Conservation (phyloP, 2,888 invertebrate species). For the Julus scanicus region DNA sequence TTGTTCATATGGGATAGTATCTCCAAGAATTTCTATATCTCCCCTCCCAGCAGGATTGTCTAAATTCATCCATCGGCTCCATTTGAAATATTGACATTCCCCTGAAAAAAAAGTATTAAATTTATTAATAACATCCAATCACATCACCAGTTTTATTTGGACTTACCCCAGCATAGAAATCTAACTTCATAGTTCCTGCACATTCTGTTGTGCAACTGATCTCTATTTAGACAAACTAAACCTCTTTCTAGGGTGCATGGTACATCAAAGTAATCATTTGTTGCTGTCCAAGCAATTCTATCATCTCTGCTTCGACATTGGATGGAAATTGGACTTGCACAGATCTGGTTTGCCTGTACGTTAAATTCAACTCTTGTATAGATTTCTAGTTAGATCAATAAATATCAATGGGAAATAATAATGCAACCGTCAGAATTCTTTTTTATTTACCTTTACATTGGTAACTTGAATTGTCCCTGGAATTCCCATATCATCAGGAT, state of each 20-base stretch:
- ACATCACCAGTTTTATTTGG: background rate
- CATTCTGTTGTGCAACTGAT: constrained; percentile 3
- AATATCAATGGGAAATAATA: background rate
- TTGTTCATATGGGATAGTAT: constrained; percentile 48
- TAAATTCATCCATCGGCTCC: constrained; percentile 50
- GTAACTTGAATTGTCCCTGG: constrained; percentile 50
- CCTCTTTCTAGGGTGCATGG: constrained; percentile 44
- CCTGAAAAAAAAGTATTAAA: constrained; percentile 36
- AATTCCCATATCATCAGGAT: constrained; percentile 48
- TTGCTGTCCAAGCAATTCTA: constrained; percentile 40
- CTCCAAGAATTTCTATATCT: constrained; percentile 53
- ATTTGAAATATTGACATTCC: constrained; percentile 30
- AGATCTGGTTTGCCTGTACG: background rate
- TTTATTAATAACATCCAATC: background rate
- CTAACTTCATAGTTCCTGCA: constrained; percentile 54
- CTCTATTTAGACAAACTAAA: constrained; percentile 47
- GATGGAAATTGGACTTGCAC: constrained; percentile 49
- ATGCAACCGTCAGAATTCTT: background rate
- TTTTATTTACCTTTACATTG: background rate
- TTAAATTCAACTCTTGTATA: background rate
- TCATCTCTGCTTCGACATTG: constrained; percentile 46
- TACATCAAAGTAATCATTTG: constrained; percentile 49
- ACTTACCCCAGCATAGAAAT: constrained; percentile 55
- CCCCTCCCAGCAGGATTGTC: constrained; percentile 50
- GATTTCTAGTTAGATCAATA: background rate